Base-by-base conservation (phyloP, 2,888 invertebrate genomes). In the Oxyteleia sp. region DNA sequence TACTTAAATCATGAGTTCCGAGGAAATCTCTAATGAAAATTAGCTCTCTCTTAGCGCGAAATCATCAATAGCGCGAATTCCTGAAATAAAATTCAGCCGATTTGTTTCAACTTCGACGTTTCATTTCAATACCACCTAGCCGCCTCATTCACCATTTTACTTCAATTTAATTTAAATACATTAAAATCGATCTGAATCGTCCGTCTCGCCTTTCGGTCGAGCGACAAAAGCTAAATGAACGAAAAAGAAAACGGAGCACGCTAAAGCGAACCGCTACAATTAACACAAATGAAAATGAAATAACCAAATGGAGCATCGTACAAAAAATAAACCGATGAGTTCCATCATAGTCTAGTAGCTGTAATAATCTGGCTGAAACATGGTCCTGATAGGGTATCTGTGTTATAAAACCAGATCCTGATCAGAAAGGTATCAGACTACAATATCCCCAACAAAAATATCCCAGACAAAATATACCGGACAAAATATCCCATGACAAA, bases 101-200 rank as follows among this genome's bases (percentile, higher is more conserved):
- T 78, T 68, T 68, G 68, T 68, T 68, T 68, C 68, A 68, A 57
- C 47, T 61, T 57, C 66, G 66, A 61, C 68, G 51, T 68, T 78
- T 59, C 57, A 78, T 61, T 78, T 78, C 76, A 68, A 51, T 66
- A 51, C 68, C 43, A 5, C 41, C 35, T 32, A 38, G 32, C 29
- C 26, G 18, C 18, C 20, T 41, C 45, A 53, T 66, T 66, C 57
- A 29, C 59, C 41, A 51, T 68, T 61, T 68, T 64, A 43, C 68
- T 68, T 68, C 61, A 59, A 68, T 78, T 68, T 61, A 68, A 78
- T 53, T 68, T 53, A n/a, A n/a, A n/a, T n/a, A n/a, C 59, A 78
- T 78, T 78, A 78, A 78, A 68, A 68, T 78, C 68, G 76, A 78
- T 78, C 53, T 18, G 13, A 78, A 59, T 76, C 75, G 66, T 59